Evolutionary conservation across 2,888 invertebrate species (phyloP).

Genomic region (Amphipoea lucens): DNA sequence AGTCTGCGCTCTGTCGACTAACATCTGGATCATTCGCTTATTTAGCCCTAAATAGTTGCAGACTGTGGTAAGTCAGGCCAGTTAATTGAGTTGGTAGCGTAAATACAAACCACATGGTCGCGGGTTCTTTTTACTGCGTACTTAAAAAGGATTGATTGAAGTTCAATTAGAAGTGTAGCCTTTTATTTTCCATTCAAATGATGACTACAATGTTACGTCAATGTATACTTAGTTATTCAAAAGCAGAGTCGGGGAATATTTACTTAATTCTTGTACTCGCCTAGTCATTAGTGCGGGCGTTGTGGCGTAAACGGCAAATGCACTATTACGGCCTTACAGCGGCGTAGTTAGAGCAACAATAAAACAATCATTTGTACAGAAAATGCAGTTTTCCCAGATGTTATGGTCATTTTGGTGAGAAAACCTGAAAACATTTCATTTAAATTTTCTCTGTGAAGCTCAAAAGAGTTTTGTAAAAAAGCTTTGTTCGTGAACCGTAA

Average conservation of each 20-base stretch:
- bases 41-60: conserved; percentile 56
- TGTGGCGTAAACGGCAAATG: conserved; percentile 57
- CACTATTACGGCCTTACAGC: conserved; percentile 48
- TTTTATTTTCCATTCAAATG: not conserved
- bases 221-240: conserved; percentile 39
- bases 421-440: conserved; percentile 33
- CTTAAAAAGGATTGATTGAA: conserved; percentile 50
- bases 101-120: conserved; percentile 74
- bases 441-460: conserved; percentile 16
- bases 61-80: conserved; percentile 59
- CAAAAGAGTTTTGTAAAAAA: conserved; percentile 8
- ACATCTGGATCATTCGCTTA: conserved; percentile 45
- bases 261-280: conserved; percentile 48
- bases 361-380: conserved; percentile 59
- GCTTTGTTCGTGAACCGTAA: conserved; percentile 8
- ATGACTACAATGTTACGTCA: not conserved
- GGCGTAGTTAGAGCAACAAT: conserved; percentile 54
- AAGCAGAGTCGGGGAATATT: conserved; percentile 34
- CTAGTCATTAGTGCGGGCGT: conserved; percentile 57
- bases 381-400: conserved; percentile 50
- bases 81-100: conserved; percentile 68
- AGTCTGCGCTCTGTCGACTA: conserved; percentile 16
- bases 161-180: not conserved
- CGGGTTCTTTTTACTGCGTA: conserved; percentile 49
- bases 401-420: conserved; percentile 37